Evolutionary conservation across 2,797 vertebrate genomes (phyloP).

Genomic region (Intellagama lesueurii): DNA sequence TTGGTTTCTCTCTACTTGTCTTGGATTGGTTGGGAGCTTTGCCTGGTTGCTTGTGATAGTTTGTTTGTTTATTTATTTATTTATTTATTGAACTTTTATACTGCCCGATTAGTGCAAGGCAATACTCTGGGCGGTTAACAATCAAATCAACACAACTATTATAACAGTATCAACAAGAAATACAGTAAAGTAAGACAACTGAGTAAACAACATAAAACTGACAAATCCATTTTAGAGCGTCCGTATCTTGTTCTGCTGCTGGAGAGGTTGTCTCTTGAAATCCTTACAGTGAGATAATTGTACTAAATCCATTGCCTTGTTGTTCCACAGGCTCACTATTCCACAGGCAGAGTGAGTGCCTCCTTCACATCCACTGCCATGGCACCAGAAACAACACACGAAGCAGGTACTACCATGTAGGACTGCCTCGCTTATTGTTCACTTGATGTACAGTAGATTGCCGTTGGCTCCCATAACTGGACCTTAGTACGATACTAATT

Average conservation of each 20-base stretch:
- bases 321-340: conserved; percentile 92
- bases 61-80: neutral
- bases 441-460: neutral
- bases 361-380: conserved; percentile 98
- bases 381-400: conserved; percentile 90
- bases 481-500: neutral
- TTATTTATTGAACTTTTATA: too few relatives aligned
- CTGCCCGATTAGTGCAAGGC: too few relatives aligned
- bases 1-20: neutral
- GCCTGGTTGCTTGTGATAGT: neutral
- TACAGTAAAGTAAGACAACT: too few relatives aligned
- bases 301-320: neutral
- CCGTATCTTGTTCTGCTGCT: neutral
- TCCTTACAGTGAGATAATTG: neutral
- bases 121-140: too few relatives aligned
- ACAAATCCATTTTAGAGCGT: neutral
- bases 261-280: neutral
- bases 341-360: conserved; percentile 93
- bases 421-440: neutral
- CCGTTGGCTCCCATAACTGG: neutral
- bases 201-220: too few relatives aligned
- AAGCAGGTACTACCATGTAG: conserved; percentile 85
- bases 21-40: neutral
- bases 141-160: too few relatives aligned
- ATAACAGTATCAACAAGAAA: too few relatives aligned